Conservation (phyloP, 2,888 invertebrate species). For the Limnephilus lunatus region DNA sequence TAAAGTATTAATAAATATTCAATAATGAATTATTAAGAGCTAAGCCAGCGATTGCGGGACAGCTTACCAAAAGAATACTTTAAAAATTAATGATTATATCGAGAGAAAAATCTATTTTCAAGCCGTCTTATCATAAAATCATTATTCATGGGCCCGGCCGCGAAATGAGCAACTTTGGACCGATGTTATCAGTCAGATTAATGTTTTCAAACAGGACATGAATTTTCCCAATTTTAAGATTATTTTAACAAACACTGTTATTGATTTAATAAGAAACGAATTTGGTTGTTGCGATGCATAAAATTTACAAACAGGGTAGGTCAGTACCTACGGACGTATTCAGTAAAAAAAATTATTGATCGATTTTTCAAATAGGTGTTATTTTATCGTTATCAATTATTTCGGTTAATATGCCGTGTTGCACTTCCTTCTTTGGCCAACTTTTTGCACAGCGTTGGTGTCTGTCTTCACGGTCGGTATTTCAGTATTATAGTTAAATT, state of each 20-base stretch:
- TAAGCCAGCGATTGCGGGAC: neutral
- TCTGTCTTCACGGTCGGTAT: too few relatives aligned
- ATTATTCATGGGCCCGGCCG: neutral
- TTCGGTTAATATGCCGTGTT: too few relatives aligned
- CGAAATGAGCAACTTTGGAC: neutral
- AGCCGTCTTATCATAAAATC: neutral
- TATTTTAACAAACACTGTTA: neutral
- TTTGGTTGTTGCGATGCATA: neutral
- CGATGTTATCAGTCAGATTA: neutral
- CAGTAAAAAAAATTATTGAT: too few relatives aligned
- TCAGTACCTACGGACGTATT: too few relatives aligned
- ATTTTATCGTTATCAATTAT: too few relatives aligned
- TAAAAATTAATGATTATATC: neutral
- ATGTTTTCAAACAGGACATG: neutral
- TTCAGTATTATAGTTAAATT: too few relatives aligned
- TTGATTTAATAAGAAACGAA: neutral
- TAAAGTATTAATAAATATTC: neutral
- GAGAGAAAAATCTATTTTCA: neutral
- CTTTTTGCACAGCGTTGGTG: too few relatives aligned
- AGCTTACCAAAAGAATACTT: neutral
- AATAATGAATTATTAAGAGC: neutral
- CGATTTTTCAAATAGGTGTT: too few relatives aligned
- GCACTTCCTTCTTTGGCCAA: too few relatives aligned
- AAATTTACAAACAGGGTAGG: too few relatives aligned
- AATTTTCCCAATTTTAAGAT: neutral